Conservation (phyloP, 2,797 vertebrate genomes). For the Emydoidea blandingii region DNA sequence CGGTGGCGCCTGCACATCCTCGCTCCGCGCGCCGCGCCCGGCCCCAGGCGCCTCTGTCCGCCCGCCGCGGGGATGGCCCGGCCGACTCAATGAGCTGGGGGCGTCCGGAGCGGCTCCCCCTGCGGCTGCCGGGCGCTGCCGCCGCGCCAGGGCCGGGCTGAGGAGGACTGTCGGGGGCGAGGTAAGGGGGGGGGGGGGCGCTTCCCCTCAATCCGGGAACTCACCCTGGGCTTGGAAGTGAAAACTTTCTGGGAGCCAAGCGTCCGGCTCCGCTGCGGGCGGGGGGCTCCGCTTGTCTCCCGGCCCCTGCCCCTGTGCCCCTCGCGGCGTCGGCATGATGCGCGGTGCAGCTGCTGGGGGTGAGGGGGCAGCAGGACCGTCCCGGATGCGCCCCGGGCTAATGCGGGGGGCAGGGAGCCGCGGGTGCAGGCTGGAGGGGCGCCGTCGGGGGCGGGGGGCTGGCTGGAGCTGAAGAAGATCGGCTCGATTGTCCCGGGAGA, state of each 20-base stretch:
- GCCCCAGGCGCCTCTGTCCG: conserved; percentile 8
- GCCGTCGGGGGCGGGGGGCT: not conserved
- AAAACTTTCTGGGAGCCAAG: not conserved
- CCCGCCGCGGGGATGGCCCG: not conserved
- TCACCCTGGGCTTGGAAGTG: not conserved
- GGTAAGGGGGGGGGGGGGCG: not conserved
- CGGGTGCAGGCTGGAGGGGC: not conserved
- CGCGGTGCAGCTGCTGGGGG: too few species aligned
- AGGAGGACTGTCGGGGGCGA: not conserved
- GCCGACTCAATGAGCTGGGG: not conserved
- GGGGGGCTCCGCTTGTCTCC: not conserved
- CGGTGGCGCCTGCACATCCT: not conserved
- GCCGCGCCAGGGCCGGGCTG: conserved; percentile 32
- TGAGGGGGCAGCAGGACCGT: too few species aligned
- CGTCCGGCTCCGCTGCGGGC: not conserved
- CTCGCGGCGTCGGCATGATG: not conserved
- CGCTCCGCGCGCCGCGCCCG: not conserved
- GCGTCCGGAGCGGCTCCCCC: not conserved
- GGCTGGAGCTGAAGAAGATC: not conserved
- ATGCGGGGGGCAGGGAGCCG: too few species aligned
- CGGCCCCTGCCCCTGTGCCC: not conserved
- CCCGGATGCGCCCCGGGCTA: too few species aligned
- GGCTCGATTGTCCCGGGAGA: not conserved
- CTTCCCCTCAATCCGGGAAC: not conserved
- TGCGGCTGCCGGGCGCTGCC: not conserved